Evolutionary conservation across 2,888 invertebrate genomes (phyloP).

Genomic region (Chrysina gloriosa): DNA sequence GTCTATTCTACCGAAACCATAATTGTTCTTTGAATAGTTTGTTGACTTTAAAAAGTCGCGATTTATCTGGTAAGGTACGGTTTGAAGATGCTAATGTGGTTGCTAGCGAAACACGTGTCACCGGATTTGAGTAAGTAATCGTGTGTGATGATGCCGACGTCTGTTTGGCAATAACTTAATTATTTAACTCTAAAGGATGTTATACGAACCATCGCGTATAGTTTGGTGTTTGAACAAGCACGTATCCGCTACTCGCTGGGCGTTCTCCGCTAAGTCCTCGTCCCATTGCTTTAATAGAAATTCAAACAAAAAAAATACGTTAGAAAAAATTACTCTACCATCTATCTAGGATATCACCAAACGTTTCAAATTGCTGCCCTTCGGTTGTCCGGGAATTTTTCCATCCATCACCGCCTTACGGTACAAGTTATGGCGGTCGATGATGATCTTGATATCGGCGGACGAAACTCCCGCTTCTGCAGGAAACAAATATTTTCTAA

Average conservation of each 20-base stretch:
- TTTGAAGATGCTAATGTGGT: too few relatives aligned
- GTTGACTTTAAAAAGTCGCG: too few relatives aligned
- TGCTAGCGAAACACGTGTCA: too few relatives aligned
- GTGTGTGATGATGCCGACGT: too few relatives aligned
- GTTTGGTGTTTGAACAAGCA: neutral
- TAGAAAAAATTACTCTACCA: neutral
- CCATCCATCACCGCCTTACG: constrained; percentile 9
- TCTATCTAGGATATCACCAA: neutral
- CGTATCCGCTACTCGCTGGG: constrained; percentile 5
- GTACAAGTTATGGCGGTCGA: neutral
- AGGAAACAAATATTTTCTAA: too few relatives aligned
- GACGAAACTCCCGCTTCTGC: neutral
- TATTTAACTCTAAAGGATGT: neutral
- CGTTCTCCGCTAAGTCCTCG: neutral
- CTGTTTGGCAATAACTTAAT: neutral
- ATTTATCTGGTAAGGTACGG: too few relatives aligned
- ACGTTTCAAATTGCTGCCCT: neutral
- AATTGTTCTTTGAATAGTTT: too few relatives aligned
- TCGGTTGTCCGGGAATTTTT: neutral
- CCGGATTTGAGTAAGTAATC: too few relatives aligned
- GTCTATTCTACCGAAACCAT: too few relatives aligned
- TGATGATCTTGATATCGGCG: neutral
- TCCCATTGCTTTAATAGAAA: too few relatives aligned
- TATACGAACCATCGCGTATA: constrained; percentile 6
- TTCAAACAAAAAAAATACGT: neutral